Base-by-base conservation (phyloP, 2,113 vertebrate genomes). In the Passer montanus region DNA sequence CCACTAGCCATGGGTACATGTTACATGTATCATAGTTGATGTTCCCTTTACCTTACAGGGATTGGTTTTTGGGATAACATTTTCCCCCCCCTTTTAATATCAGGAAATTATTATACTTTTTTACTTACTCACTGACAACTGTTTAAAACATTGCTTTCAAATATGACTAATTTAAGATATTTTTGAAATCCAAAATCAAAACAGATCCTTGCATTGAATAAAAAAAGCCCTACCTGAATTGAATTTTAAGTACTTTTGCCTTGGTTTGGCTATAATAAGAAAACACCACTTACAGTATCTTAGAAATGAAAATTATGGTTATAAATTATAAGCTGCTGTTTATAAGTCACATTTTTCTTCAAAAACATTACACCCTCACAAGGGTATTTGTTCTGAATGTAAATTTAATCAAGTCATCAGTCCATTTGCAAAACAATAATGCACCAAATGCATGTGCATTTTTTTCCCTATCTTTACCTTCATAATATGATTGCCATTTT, bases 151-250 rank as follows among this genome's bases (percentile, higher is more conserved):
- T 59, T 50, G 56, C 28, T 67, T 58, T 70, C 60, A 85, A 64
- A 24, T 59, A 23, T 16, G 9, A 77, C 9, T 69, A 83, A 68
- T 76, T 49, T 89, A 87, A 84, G 37, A 59, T 13, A 28, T 23
- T 46, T 81, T 66, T 92, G 41, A 87, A 91, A 89, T 78, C 35
- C 93, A 79, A 35, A 95, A 53, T 53, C 18, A 77, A 79, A 92
- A 50, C n/a, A 89, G 10, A 68, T 39, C 11, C 78, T 64, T 67
- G 11, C 60, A 77, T 55, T 66, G 68, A 96, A 89, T 81, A 33
- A 53, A 63, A 53, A 52, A 35, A 41, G 6, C 35, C 2, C 2
- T 84, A 74, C 26, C 35, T 89, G 10, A 89, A 81, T 11, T 17
- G 55, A 76, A 10, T 41, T 60, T 28, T 60, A 70, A 74, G 87